phyloP scores from a whole-genome alignment of 2,797 vertebrate species.

The Cygnus olor region DNA sequence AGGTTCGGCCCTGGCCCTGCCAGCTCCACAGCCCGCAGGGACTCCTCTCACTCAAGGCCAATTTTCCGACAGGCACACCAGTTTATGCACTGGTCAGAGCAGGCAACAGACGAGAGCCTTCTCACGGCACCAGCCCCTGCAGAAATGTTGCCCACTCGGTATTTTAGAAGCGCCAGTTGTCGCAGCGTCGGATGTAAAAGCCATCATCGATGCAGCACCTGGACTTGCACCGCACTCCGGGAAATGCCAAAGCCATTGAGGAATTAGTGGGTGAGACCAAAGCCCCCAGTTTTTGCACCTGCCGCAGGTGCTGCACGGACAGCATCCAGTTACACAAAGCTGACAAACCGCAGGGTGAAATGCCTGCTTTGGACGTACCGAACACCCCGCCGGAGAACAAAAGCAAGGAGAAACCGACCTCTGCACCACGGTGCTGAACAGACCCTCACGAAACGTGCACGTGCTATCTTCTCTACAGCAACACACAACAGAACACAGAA shows the following conservation, averaged over 20 bases:
- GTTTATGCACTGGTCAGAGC: neutral
- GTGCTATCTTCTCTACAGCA: rapidly evolving
- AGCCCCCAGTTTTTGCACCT: neutral
- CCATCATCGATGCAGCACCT: neutral
- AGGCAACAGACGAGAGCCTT: neutral
- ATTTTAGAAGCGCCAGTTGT: neutral
- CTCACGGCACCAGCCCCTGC: neutral
- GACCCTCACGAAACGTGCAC: rapidly evolving
- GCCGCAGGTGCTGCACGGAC: neutral
- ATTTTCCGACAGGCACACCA: neutral
- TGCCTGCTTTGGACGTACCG: neutral
- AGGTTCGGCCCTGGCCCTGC: neutral
- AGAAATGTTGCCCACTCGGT: neutral
- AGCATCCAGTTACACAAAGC: rapidly evolving
- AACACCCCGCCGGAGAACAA: rapidly evolving
- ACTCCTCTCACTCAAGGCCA: neutral
- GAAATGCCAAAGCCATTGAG: neutral
- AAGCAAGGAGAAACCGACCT: neutral
- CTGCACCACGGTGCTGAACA: rapidly evolving
- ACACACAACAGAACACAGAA: neutral
- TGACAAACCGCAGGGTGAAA: rapidly evolving
- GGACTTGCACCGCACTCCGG: neutral
- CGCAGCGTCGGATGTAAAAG: neutral
- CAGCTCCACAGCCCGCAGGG: neutral
- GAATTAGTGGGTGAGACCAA: rapidly evolving